Conservation (phyloP, 2,888 invertebrate genomes). For the Lordiphosa andalusiaca region DNA sequence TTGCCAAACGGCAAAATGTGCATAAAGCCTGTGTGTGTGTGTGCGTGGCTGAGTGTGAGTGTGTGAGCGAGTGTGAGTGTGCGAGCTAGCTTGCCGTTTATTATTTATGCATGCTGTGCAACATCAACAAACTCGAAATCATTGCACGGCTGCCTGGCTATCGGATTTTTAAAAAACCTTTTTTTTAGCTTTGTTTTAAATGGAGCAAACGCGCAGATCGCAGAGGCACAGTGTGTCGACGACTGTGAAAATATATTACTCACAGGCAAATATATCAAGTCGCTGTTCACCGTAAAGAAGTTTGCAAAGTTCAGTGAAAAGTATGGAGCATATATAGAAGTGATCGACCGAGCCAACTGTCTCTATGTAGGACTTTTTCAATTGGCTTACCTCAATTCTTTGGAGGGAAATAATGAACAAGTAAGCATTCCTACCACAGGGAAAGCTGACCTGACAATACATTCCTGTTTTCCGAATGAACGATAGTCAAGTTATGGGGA, state of each 20-base stretch:
- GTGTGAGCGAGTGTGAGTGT: slow-evolving; percentile 8
- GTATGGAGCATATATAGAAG: too few relatives aligned
- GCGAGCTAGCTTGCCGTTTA: slow-evolving; percentile 55
- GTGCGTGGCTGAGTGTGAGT: slow-evolving; percentile 3
- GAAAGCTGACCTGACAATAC: too few relatives aligned
- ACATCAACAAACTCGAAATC: slow-evolving; percentile 66
- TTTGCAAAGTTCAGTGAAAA: too few relatives aligned
- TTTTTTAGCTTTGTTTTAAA: slow-evolving; percentile 11
- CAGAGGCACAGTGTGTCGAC: slow-evolving; percentile 12
- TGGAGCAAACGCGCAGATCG: slow-evolving; percentile 17
- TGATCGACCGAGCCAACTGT: background rate
- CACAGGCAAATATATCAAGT: background rate
- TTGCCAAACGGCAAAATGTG: slow-evolving; percentile 63
- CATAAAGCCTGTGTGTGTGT: slow-evolving; percentile 44
- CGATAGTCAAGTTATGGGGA: too few relatives aligned
- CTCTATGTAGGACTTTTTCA: too few relatives aligned
- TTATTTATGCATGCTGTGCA: slow-evolving; percentile 72
- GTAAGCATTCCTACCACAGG: too few relatives aligned
- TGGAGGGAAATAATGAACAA: too few relatives aligned
- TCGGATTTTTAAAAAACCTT: slow-evolving; percentile 36
- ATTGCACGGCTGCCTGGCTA: slow-evolving; percentile 54
- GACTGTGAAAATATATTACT: too few relatives aligned
- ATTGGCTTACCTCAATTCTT: too few relatives aligned
- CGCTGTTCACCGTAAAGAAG: too few relatives aligned
- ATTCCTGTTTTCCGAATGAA: too few relatives aligned